Conservation (phyloP, 2,797 vertebrate species). For the Mionectes olivaceus region DNA sequence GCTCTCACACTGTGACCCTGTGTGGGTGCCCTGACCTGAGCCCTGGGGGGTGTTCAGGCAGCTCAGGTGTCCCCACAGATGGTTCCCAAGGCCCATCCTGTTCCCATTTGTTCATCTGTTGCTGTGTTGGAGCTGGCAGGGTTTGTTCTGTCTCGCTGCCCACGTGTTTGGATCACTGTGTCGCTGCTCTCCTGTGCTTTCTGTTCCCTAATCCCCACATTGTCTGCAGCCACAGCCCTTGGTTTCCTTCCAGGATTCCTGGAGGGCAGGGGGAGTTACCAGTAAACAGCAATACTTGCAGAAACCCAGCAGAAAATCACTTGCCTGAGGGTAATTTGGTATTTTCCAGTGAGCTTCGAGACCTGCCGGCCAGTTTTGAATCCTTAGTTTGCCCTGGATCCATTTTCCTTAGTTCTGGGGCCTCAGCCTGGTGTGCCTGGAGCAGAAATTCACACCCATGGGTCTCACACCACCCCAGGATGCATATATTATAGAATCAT, state of each 20-base stretch:
- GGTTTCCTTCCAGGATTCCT: neutral
- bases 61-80: neutral
- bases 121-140: neutral
- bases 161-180: neutral
- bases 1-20: fast-evolving
- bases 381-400: neutral
- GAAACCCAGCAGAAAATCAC: conserved; percentile 12
- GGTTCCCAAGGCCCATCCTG: neutral
- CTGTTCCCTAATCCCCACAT: neutral
- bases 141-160: neutral
- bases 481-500: neutral
- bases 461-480: neutral
- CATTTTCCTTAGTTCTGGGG: neutral
- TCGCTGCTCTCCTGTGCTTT: neutral
- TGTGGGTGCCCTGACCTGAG: no score
- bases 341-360: neutral
- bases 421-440: neutral
- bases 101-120: neutral
- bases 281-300: neutral
- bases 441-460: neutral
- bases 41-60: neutral
- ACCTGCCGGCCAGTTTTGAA: neutral
- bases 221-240: neutral
- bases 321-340: neutral
- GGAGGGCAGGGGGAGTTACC: neutral